A percentile compares a stretch with the other conserved stretches of the same genome.
phyloP scores from a whole-genome alignment of 1,140 invertebrate genomes.

The Pogonomyrmex barbatus region DNA sequence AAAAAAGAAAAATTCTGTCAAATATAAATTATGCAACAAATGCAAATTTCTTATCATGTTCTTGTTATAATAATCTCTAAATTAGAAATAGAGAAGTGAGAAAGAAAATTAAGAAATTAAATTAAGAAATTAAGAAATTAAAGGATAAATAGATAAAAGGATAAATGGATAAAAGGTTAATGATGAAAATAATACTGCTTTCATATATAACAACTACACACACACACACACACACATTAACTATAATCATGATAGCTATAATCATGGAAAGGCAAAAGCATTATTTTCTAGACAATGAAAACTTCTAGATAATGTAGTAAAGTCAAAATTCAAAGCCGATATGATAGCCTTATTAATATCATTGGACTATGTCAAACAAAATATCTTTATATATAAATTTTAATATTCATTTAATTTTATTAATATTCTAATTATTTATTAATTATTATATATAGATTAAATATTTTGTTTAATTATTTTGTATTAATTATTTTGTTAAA shows the following conservation, averaged over 20 bases:
- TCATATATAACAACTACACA: background rate
- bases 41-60: constrained; percentile 6
- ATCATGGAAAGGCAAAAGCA: background rate
- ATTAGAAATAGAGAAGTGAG: background rate
- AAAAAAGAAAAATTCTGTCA: background rate
- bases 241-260: background rate
- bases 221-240: background rate
- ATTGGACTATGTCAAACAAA: constrained; percentile 41
- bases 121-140: no score
- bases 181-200: background rate
- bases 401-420: background rate
- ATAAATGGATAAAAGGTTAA: constrained; percentile 15
- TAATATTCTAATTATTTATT: background rate
- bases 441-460: background rate
- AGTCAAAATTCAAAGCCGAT: constrained; percentile 36
- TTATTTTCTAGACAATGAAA: constrained; percentile 46
- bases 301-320: constrained; percentile 42
- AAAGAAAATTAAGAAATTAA: no score
- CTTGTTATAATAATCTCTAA: background rate
- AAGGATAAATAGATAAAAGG: no score
- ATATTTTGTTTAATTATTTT: background rate
- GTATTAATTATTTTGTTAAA: background rate
- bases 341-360: constrained; percentile 19
- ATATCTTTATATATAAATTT: background rate
- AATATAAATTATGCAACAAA: background rate